These are phyloP conservation scores for Thecocarcelia acutangulata DNA, from an alignment of 2,888 invertebrate genomes.

Conservation along the genomic window DNA sequence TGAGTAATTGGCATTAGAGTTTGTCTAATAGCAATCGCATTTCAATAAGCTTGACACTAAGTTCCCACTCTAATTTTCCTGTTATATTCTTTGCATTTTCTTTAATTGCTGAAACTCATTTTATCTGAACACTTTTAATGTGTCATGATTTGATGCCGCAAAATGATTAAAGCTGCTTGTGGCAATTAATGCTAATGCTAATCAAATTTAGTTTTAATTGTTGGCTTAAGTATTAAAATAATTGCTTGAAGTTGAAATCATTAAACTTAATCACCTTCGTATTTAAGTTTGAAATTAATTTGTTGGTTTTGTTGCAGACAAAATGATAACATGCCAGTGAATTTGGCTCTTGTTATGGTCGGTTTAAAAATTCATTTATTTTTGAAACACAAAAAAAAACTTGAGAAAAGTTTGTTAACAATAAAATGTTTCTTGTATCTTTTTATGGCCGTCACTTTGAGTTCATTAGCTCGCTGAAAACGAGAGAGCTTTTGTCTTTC, in stretches of 20 bases:
- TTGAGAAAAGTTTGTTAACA: constrained; percentile 9
- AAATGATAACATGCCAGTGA: not conserved
- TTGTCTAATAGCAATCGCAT: too few species aligned
- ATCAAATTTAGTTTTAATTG: constrained; percentile 16
- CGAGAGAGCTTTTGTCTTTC: not conserved
- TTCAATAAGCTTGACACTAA: too few species aligned
- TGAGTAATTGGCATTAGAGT: too few species aligned
- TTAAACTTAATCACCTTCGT: constrained; percentile 44
- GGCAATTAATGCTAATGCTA: not conserved
- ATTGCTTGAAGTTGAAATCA: constrained; percentile 16
- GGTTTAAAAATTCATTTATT: constrained; percentile 24
- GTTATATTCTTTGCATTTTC: not conserved
- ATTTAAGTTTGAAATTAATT: constrained; percentile 35
- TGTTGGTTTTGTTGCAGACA: constrained; percentile 15
- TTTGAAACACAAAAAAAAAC: not conserved
- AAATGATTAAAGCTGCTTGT: not conserved
- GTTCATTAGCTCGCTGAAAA: constrained; percentile 18
- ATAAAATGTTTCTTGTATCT: constrained; percentile 4
- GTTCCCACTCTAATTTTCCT: not conserved
- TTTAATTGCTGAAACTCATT: not conserved
- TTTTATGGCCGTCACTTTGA: constrained; percentile 20
- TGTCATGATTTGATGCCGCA: not conserved
- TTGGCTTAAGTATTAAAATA: constrained; percentile 21
- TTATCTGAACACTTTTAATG: not conserved
- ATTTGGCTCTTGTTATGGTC: not conserved